Evolutionary conservation across 2,113 vertebrate species (phyloP), one percentile per base, ranked within the genome.

Genomic region (Cyphomyrus discorhynchus): DNA sequence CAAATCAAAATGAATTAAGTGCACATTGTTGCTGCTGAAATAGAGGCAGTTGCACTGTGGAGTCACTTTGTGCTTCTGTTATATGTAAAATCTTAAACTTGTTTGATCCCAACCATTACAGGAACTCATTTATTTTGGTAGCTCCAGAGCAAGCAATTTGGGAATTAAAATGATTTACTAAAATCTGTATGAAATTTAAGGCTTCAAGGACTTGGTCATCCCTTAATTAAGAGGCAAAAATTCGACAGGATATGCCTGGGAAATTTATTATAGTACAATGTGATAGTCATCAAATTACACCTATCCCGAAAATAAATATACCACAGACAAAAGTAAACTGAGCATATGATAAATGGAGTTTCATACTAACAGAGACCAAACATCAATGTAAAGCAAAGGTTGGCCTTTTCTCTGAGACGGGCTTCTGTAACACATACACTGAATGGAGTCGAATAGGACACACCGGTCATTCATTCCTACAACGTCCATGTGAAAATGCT

Each of bases 1-100:
- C 82, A 53, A 89, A 42, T n/a, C 88, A 82, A 80, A 84, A 89
- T 62, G 47, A 84, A 89, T 62, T 47, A 84, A 89, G 88, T 89
- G 88, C 88, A 89, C 50, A 84, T 89, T 83, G 27, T 80, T 74
- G 27, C 35, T 89, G 77, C 35, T 80, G 85, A 35, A 52, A 49
- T 52, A 50, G 13, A 53, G 85, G 85, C 85, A 87, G 50, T 56
- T 50, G 9, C 13, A 35, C 49, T 84, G 5, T 46, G 5, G 19
- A 21, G 8, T 53, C 85, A 53, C 15, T 31, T n/a, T 27, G 85
- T 87, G 49, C 50, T 52, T 53, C 11, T 35, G 39, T 84, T 47
- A 24, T 42, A 84, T 47, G 21, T 47, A 83, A 47, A 21, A 47
- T 47, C 21, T 83, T 47, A 4, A 19, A 82, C 9, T 66, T 66